Base-by-base conservation (phyloP, 2,888 invertebrate genomes). In the Nemotelus nigrinus region DNA sequence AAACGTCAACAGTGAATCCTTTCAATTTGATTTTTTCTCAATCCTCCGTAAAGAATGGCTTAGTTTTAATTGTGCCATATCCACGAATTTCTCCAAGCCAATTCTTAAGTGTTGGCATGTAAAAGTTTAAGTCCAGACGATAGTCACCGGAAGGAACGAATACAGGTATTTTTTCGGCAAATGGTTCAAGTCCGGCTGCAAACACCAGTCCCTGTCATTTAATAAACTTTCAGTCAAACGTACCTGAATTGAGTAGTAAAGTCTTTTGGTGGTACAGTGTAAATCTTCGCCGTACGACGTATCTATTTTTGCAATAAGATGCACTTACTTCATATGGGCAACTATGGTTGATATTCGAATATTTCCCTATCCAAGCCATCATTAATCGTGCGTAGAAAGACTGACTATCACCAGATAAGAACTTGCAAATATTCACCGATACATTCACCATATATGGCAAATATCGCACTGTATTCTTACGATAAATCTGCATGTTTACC, bases 311-410 rank as follows among this genome's bases (percentile, higher is more conserved):
- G 25, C 25, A 25, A 25, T 25, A 25, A 25, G 25, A 25, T 25
- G 1, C 25, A n/a, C 48, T 48, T 63, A 74, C 60, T 50, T 45
- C 53, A 74, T 74, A 74, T 7, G 74, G 74, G 10, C 74, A 74
- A 50, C 48, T 60, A 48, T 74, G 74, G n/a, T 74, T 74, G 7
- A 74, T 41, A 50, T 74, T 74, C 7, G 74, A 74, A 74, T 74
- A 74, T 47, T 63, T 74, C 7, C 50, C 25, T 41, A 74, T 60
- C 74, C 74, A 74, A 3, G 8, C 74, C 4, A 63, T 3, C 39
- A 60, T 74, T 50, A 63, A 74, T 7, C 39, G 1, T 3, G 48
- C 41, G 63, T 74, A 74, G 25, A 60, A 45, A 25, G 39, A 5
- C 3, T 10, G 25, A 39, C 25, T 10, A 39, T 8, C n/a, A 8